Conservation (phyloP, 2,113 vertebrate genomes). For the Isurus oxyrinchus region DNA sequence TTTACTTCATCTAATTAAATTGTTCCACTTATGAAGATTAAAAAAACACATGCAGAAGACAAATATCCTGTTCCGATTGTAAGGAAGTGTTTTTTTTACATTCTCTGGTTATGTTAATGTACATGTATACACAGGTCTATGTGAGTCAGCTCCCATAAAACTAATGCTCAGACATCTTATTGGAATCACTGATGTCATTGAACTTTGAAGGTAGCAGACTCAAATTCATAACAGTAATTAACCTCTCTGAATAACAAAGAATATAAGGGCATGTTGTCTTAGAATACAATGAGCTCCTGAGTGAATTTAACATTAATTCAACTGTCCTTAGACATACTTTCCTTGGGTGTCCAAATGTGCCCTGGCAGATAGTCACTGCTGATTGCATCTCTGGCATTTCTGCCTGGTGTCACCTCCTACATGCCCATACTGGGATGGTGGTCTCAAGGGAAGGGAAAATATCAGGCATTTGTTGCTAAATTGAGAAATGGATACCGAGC, state of each 20-base stretch:
- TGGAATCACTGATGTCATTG: background rate
- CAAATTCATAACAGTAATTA: background rate
- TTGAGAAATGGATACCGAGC: background rate
- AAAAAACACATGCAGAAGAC: background rate
- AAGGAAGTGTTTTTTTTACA: background rate
- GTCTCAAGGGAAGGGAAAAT: background rate
- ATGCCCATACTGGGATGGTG: background rate
- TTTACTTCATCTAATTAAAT: background rate
- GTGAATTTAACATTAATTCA: background rate
- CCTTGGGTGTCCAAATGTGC: background rate
- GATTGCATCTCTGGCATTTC: background rate
- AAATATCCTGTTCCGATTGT: background rate
- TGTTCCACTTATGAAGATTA: background rate
- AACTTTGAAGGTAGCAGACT: background rate
- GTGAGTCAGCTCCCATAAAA: background rate
- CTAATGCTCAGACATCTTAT: background rate
- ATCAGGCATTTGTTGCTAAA: background rate
- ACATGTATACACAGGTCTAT: background rate
- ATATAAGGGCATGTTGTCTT: background rate
- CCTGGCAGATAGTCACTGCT: background rate
- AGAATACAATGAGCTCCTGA: background rate
- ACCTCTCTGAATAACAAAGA: background rate
- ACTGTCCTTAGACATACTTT: background rate
- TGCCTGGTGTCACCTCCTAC: background rate
- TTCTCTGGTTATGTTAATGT: background rate